Conservation (phyloP, 92 coral and sea anemone genomes). For the Micromussa lordhowensis region DNA sequence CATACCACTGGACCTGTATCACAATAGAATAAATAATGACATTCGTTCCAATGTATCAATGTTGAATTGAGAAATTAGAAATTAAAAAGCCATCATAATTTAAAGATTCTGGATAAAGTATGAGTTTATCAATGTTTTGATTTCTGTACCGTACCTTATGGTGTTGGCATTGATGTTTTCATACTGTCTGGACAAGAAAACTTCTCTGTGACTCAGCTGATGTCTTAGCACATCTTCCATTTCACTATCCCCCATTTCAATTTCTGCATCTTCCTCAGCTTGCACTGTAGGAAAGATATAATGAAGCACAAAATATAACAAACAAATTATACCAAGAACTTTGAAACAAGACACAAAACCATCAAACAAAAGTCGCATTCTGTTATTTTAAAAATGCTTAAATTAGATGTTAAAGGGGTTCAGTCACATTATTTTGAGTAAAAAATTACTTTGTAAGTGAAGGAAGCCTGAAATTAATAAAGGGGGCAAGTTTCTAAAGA, state of each 20-base stretch:
- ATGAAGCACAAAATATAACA: not conserved
- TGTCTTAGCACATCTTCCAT: constrained; percentile 92
- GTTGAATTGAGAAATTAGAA: not conserved
- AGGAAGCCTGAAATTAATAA: too few relatives aligned
- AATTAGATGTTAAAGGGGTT: not conserved
- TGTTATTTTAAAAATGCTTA: not conserved
- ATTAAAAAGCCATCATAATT: not conserved
- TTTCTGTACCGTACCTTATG: constrained; percentile 91
- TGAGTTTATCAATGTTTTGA: not conserved
- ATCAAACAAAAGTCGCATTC: not conserved
- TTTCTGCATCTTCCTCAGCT: constrained; percentile 99
- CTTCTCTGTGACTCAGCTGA: constrained; percentile 96
- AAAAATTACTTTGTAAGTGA: too few relatives aligned
- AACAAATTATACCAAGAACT: not conserved
- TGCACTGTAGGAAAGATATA: constrained; percentile 44
- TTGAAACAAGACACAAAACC: not conserved
- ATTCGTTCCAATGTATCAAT: not conserved
- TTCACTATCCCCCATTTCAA: constrained; percentile 97
- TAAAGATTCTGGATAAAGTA: too few relatives aligned
- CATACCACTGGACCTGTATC: not conserved
- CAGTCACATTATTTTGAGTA: too few relatives aligned
- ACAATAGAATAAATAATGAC: not conserved
- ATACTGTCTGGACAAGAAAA: constrained; percentile 96
- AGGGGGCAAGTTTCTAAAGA: too few relatives aligned
- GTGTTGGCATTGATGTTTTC: constrained; percentile 99